phyloP scores from a whole-genome alignment of 2,113 vertebrate species.

The Psittacula cyanocephala region DNA sequence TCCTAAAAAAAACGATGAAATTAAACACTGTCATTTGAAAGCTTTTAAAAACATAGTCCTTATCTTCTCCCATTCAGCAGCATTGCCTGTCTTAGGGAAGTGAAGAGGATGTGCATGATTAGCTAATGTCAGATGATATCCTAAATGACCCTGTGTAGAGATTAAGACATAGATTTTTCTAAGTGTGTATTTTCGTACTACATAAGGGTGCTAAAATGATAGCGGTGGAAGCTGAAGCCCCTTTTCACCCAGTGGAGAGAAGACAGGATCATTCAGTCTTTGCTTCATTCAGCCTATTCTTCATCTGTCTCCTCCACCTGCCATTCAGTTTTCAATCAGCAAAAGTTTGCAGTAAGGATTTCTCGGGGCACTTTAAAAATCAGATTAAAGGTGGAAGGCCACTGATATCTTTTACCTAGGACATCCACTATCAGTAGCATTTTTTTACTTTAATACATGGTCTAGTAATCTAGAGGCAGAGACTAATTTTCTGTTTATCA shows the following conservation, averaged over 20 bases:
- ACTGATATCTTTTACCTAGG: background rate
- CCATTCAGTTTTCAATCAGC: background rate
- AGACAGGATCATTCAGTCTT: background rate
- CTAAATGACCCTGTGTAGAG: background rate
- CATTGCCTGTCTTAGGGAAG: background rate
- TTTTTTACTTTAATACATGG: background rate
- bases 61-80: background rate
- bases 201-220: background rate
- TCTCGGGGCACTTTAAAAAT: background rate
- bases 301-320: background rate
- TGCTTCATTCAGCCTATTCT: background rate
- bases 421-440: background rate
- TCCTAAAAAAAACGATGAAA: slow-evolving; percentile 48
- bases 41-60: slow-evolving; percentile 23
- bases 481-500: background rate
- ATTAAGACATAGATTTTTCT: background rate
- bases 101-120: slow-evolving; percentile 30
- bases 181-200: background rate
- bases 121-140: background rate
- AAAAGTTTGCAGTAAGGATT: background rate
- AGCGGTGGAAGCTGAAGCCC: background rate
- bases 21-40: slow-evolving; percentile 41
- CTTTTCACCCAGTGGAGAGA: background rate
- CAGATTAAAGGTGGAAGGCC: background rate
- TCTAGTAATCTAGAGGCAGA: background rate